phyloP scores from a whole-genome alignment of 2,888 invertebrate genomes.

The Autographa pulchrina region DNA sequence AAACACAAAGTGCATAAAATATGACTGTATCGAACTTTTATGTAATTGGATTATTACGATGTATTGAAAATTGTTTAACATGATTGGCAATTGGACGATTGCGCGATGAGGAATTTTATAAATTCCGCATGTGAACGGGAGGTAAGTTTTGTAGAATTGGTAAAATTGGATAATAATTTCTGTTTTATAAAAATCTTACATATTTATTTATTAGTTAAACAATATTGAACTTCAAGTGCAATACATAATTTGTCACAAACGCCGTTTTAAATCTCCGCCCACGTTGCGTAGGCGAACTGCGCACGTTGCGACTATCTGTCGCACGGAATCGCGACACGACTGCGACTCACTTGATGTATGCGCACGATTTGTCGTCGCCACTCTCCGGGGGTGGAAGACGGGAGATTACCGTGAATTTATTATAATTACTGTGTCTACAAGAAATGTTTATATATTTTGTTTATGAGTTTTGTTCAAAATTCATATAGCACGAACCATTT shows the following conservation, averaged over 20 bases:
- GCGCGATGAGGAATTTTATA: too few relatives aligned
- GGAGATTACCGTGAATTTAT: constrained; percentile 55
- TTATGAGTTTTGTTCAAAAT: background rate
- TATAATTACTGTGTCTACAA: constrained; percentile 48
- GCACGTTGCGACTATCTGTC: constrained; percentile 65
- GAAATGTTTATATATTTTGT: constrained; percentile 35
- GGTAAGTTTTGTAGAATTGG: too few relatives aligned
- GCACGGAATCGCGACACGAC: constrained; percentile 66
- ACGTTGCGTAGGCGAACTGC: constrained; percentile 63
- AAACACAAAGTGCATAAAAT: too few relatives aligned
- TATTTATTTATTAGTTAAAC: constrained; percentile 21
- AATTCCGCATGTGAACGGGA: too few relatives aligned
- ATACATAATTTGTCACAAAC: constrained; percentile 40
- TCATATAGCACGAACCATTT: background rate
- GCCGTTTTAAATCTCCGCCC: constrained; percentile 51
- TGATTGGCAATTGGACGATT: too few relatives aligned
- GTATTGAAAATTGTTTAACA: too few relatives aligned
- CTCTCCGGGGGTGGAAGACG: constrained; percentile 54
- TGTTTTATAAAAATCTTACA: background rate
- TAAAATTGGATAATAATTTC: background rate
- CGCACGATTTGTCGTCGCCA: constrained; percentile 56
- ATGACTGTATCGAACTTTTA: too few relatives aligned
- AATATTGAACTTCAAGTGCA: constrained; percentile 36
- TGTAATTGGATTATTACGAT: too few relatives aligned
- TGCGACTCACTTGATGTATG: constrained; percentile 63